A percentile compares a stretch with the other conserved stretches of the same genome.
Evolutionary conservation across 2,888 invertebrate species (phyloP).

Genomic region (Orchestes rusci): DNA sequence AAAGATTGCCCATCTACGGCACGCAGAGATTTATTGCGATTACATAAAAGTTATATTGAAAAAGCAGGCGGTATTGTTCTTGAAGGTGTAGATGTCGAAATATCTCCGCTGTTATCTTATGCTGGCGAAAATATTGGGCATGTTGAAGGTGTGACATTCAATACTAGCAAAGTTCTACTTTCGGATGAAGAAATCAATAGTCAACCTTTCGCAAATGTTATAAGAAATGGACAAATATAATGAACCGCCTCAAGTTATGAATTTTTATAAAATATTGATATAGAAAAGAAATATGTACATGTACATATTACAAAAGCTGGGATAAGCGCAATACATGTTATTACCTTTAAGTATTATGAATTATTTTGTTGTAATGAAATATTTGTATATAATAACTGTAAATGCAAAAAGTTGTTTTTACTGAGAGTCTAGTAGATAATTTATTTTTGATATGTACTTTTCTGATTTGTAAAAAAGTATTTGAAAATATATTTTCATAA

Average conservation of each 20-base stretch:
- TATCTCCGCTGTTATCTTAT: constrained; percentile 86
- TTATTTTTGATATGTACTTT: no score
- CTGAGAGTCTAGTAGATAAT: no score
- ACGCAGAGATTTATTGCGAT: constrained; percentile 62
- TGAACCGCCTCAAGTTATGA: not conserved
- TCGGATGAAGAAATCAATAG: constrained; percentile 28
- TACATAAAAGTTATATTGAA: constrained; percentile 74
- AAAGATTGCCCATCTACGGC: constrained; percentile 91
- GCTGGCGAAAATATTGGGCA: constrained; percentile 75
- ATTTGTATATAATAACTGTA: no score
- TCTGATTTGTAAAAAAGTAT: no score
- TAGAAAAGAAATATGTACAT: no score
- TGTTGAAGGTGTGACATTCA: constrained; percentile 32
- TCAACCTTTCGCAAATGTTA: not conserved
- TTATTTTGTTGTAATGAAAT: no score
- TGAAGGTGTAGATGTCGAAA: constrained; percentile 66
- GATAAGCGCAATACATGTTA: no score
- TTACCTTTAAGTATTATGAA: no score
- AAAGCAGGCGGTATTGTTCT: constrained; percentile 73
- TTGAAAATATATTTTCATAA: no score
- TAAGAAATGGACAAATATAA: not conserved
- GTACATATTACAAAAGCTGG: no score
- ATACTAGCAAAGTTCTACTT: constrained; percentile 27
- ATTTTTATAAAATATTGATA: not conserved
- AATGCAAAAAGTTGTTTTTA: no score